Evolutionary conservation across 2,113 vertebrate genomes (phyloP), one percentile per base, ranked within the genome.

Genomic region (Pelobates fuscus): DNA sequence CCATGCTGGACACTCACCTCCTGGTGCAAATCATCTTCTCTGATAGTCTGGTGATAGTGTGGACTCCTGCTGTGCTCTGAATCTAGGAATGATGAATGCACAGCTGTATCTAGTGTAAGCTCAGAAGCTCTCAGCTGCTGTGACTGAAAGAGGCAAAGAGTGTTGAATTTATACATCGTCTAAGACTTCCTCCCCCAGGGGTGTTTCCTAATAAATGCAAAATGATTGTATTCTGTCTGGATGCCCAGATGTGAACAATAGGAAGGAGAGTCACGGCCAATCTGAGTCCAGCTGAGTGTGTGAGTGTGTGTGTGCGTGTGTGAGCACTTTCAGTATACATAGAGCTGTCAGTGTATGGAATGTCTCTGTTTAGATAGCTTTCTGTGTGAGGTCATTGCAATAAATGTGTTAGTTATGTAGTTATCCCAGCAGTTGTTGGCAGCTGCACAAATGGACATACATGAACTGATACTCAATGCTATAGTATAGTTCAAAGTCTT

Each of bases 161-260:
- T 54, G 41, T 21, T 46, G 54, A 49, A 24, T 62, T 68, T 77
- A 77, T 77, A 77, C 69, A 15, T 18, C 55, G 17, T 20, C 41
- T 10, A 18, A 24, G 11, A 37, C 37, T n/a, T 30, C 29, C 55
- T 3, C 25, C 41, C 24, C 54, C 52, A 25, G 24, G 55, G 54
- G 73, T 68, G 73, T 77, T 59, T 68, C 73, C 73, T 43, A 77
- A 77, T 17, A 67, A 37, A 52, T 30, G 43, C 29, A 55, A 27
- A 54, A 68, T 52, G 55, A 64, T 37, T 55, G 15, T 68, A 64
- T 37, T 52, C 65, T 15, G 64, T 67, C 43, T 77, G 64, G 46
- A 60, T 24, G 41, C 12, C 72, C 72, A 76, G 63, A 67, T 67
- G 64, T 76, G 72, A 76, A 76, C 60, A 67, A 61, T 60, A 57